These are phyloP conservation scores for Rissa tridactyla DNA, from an alignment of 2,113 vertebrate species.

Conservation along the genomic window DNA sequence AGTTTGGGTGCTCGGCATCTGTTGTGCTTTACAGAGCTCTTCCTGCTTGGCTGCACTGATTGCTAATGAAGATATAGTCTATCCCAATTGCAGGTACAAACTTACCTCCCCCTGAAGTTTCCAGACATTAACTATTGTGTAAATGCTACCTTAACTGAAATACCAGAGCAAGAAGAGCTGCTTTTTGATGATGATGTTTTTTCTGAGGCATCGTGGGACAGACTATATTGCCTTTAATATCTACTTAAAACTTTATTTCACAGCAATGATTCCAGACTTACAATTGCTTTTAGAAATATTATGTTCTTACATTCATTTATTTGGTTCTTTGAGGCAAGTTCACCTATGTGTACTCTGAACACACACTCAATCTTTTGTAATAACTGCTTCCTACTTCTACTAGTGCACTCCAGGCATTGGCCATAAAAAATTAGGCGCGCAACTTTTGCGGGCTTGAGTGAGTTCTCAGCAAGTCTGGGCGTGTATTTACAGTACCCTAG, in stretches of 20 bases:
- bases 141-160: neutral
- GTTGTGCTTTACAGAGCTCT: neutral
- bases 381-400: slow-evolving; percentile 45
- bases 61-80: neutral
- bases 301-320: slow-evolving; percentile 37
- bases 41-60: neutral
- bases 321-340: slow-evolving; percentile 32
- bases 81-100: neutral
- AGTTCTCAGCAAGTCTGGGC: neutral
- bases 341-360: slow-evolving; percentile 29
- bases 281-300: slow-evolving; percentile 61
- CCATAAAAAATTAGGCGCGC: neutral
- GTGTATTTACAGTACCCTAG: neutral
- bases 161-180: neutral
- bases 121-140: neutral
- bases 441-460: neutral
- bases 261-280: slow-evolving; percentile 39
- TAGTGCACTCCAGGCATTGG: neutral
- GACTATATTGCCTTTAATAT: slow-evolving; percentile 34
- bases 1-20: neutral
- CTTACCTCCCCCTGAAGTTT: neutral
- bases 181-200: slow-evolving; percentile 26
- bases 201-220: slow-evolving; percentile 13
- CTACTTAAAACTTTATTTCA: slow-evolving; percentile 67
- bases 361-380: neutral